These are phyloP conservation scores for Corythaixoides concolor DNA, from an alignment of 2,113 vertebrate genomes.

Conservation along the genomic window DNA sequence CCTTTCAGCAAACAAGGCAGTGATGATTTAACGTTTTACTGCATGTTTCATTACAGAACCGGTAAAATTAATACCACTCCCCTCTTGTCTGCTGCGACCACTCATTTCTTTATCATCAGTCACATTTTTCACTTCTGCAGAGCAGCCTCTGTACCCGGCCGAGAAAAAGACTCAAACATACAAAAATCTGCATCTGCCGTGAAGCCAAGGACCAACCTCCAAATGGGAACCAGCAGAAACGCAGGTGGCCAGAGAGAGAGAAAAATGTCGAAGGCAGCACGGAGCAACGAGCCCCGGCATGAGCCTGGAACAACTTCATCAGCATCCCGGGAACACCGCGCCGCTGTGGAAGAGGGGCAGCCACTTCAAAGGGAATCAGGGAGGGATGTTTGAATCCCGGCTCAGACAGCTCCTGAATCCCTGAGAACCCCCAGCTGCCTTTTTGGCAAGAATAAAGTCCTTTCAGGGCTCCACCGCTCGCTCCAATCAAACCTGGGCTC, in stretches of 20 bases:
- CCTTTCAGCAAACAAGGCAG: conserved; percentile 60
- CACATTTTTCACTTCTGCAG: conserved; percentile 34
- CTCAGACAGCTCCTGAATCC: conserved; percentile 29
- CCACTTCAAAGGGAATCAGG: neutral
- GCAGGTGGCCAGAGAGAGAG: neutral
- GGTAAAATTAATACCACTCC: neutral
- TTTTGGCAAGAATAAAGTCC: conserved; percentile 16
- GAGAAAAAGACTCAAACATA: neutral
- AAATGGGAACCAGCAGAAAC: neutral
- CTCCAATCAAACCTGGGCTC: neutral
- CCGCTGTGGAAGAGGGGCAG: neutral
- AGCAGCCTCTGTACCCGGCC: neutral
- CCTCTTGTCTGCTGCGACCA: neutral
- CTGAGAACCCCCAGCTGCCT: neutral
- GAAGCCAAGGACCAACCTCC: neutral
- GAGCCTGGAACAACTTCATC: conserved; percentile 36
- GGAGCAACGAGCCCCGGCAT: neutral
- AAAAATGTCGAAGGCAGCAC: neutral
- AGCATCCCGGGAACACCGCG: neutral
- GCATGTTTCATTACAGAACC: conserved; percentile 16
- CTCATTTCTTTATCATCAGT: neutral
- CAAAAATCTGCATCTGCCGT: neutral
- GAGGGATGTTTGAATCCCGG: neutral
- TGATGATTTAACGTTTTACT: conserved; percentile 25
- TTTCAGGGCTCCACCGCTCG: neutral